Percentiles rank a stretch among this genome's conserved stretches.
These are phyloP conservation scores for Drosophila nannoptera DNA, from an alignment of 1,140 invertebrate species.

Conservation along the genomic window DNA sequence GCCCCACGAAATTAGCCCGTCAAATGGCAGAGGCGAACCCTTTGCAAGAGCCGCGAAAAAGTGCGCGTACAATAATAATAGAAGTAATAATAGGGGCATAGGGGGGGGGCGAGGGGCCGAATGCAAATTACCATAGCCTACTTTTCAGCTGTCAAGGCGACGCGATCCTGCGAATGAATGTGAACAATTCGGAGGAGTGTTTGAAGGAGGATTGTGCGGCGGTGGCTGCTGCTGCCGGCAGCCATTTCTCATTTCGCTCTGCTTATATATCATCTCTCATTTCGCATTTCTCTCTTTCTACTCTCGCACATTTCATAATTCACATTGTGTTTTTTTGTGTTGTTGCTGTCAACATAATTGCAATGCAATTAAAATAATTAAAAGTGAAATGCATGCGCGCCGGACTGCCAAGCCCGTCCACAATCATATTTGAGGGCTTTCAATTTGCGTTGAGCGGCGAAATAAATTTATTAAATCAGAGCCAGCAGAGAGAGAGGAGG, in stretches of 20 bases:
- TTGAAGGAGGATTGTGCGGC: slow-evolving; percentile 17
- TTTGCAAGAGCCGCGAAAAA: background rate
- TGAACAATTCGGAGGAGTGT: slow-evolving; percentile 24
- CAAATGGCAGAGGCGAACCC: slow-evolving; percentile 27
- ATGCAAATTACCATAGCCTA: slow-evolving; percentile 61
- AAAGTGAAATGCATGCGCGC: slow-evolving; percentile 45
- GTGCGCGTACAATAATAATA: slow-evolving; percentile 35
- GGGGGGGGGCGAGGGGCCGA: slow-evolving; percentile 13
- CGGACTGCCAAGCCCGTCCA: slow-evolving; percentile 4
- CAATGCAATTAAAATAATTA: slow-evolving; percentile 76
- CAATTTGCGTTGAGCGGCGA: background rate
- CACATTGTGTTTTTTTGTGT: slow-evolving; percentile 27
- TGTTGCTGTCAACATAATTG: slow-evolving; percentile 61
- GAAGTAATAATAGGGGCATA: slow-evolving; percentile 38
- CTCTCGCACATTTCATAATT: slow-evolving; percentile 5
- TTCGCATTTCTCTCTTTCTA: background rate
- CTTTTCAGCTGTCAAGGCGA: slow-evolving; percentile 58
- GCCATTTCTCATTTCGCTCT: background rate
- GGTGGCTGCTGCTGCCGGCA: slow-evolving; percentile 13
- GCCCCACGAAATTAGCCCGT: slow-evolving; percentile 29
- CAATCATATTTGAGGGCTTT: slow-evolving; percentile 8
- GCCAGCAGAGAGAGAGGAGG: background rate
- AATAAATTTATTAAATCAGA: background rate
- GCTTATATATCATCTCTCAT: background rate
- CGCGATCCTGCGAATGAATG: slow-evolving; percentile 45